Evolutionary conservation across 2,888 invertebrate genomes (phyloP), one percentile per base, ranked within the genome.

Genomic region (Xestobium rufovillosum): DNA sequence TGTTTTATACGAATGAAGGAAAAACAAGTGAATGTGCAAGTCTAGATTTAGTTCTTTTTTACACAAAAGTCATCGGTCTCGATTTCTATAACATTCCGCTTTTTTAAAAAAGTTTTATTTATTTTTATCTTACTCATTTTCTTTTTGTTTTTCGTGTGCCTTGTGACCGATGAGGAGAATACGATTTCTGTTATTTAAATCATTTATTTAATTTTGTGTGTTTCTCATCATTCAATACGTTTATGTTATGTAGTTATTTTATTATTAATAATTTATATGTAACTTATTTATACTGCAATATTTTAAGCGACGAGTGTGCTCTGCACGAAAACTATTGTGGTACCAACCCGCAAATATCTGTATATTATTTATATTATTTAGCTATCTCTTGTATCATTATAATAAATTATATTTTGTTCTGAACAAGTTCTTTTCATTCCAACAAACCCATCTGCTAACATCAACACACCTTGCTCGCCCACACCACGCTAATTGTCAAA

Each of bases 361-460:
- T 63, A 62, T 63, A 63, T 57, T 59, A 58, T 61, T 61, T 63
- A 63, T 63, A 59, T 50, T 51, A 48, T 64, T 57, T 60, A 59
- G 57, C 59, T 58, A 61, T 60, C 59, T 58, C 60, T 53, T 63
- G 59, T 63, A 64, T 61, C 58, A 60, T 60, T 61, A 63, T 63
- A 63, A 65, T 66, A 66, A 66, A 66, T 66, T 66, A 66, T 66
- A 66, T 65, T 65, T 66, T 64, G 63, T 65, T 65, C 64, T 61
- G 50, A 44, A 47, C 13, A 32, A 32, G 29, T 12, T 27, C 15
- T 11, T 3, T 12, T 4, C 14, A n/a, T n/a, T n/a, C n/a, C n/a
- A n/a, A n/a, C n/a, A n/a, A n/a, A n/a, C n/a, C n/a, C n/a, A n/a
- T n/a, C n/a, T n/a, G n/a, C n/a, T n/a, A n/a, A n/a, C n/a, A n/a